Conservation (phyloP, 2,797 vertebrate species). For the Peromyscus eremicus region DNA sequence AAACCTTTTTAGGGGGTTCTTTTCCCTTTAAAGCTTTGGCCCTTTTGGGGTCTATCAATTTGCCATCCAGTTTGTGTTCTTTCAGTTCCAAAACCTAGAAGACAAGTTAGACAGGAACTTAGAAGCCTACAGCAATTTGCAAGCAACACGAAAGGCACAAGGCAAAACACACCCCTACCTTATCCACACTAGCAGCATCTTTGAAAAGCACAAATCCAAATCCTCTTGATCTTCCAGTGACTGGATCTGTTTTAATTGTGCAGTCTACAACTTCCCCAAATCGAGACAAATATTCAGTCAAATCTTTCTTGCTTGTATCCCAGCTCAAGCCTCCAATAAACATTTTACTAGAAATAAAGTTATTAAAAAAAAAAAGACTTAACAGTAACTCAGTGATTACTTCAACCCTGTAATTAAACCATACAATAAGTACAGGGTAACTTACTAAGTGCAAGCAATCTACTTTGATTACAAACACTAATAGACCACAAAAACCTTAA, state of each 20-base stretch:
- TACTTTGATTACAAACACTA: neutral
- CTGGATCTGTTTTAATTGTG: conserved; percentile 94
- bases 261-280: conserved; percentile 95
- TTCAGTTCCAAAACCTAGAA: conserved; percentile 93
- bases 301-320: conserved; percentile 95
- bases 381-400: neutral
- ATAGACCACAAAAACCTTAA: neutral
- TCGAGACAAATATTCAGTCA: conserved; percentile 93
- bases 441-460: rapidly evolving
- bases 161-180: conserved; percentile 84
- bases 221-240: conserved; percentile 93
- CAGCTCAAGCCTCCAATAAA: conserved; percentile 95
- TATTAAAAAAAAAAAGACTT: conserved; percentile 1
- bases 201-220: conserved; percentile 95
- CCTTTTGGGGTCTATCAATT: conserved; percentile 94
- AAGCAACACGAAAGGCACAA: neutral
- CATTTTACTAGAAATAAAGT: conserved; percentile 90
- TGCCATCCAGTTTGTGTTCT: conserved; percentile 94
- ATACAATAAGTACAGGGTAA: rapidly evolving
- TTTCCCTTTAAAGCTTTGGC: conserved; percentile 94
- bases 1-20: conserved; percentile 94
- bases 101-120: conserved; percentile 44
- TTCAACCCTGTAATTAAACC: neutral
- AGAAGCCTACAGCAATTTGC: neutral
- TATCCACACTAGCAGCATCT: conserved; percentile 93